Evolutionary conservation across 2,113 vertebrate genomes (phyloP), one percentile per base, ranked within the genome.

Genomic region (Tinamus guttatus): DNA sequence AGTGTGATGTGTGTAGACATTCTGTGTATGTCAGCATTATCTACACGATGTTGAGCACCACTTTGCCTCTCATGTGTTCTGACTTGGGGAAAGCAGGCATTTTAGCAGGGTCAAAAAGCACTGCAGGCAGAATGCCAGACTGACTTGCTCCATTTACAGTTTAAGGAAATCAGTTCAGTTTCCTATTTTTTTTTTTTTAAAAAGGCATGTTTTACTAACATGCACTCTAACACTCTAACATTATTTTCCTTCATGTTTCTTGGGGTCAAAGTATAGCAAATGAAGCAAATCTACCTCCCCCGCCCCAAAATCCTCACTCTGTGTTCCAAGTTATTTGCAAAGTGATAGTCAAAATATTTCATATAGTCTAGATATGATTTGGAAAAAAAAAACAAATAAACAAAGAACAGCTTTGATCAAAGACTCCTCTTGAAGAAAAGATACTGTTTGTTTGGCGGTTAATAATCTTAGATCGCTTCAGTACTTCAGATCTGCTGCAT

Each of bases 391-490:
- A 1, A 8, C n/a, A 30, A 82, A 81, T 45, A 94, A 94, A 91
- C 40, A 87, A 88, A 93, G 28, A n/a, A 58, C 36, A 13, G 12
- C 80, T 94, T 94, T 96, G 91, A 97, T 97, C 86, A 97, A 95
- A 95, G 70, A 24, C 73, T 92, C 43, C 5, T 75, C 62, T 95
- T 74, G 85, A 90, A 89, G 27, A 69, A 49, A 84, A 86, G 43
- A 67, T 87, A 84, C 65, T 80, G 81, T 97, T 97, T 94, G 88
- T 93, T 95, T 90, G 45, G 73, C 85, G 80, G 49, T 94, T 96
- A 96, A 95, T 97, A 69, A 85, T 68, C 51, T 94, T 90, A n/a
- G 68, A 95, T 47, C 27, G 69, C 64, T 94, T 65, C 77, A 87
- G 30, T 90, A 96, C 59, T 73, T 96, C 41, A 95, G 71, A 94